Percentiles rank a stretch among this genome's conserved stretches.
Evolutionary conservation across 2,113 vertebrate genomes (phyloP).

Genomic region (Brachirus orientalis): DNA sequence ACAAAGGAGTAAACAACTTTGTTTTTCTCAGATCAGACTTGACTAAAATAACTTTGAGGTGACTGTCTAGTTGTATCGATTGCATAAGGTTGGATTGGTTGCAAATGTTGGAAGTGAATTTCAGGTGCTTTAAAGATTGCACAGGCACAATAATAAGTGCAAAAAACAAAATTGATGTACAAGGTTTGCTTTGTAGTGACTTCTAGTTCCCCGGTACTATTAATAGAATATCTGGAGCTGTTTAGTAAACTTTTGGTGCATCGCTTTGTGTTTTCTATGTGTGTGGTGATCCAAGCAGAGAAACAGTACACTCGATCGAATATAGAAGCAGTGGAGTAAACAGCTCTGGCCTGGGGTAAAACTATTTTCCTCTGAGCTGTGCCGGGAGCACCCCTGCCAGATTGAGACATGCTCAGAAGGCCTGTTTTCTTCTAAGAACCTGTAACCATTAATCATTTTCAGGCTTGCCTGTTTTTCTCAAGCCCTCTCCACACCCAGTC

Average conservation of each 20-base stretch:
- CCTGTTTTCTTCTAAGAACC: conserved; percentile 83
- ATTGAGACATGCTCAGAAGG: conserved; percentile 76
- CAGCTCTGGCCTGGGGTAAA: conserved; percentile 35
- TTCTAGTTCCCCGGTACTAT: neutral
- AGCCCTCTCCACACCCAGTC: conserved; percentile 75
- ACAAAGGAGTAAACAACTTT: conserved; percentile 78
- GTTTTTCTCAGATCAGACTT: conserved; percentile 59
- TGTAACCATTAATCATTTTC: conserved; percentile 83
- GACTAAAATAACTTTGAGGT: neutral
- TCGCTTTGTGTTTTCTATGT: conserved; percentile 25
- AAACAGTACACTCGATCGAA: conserved; percentile 20
- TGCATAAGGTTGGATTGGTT: no score
- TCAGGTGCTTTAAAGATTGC: neutral
- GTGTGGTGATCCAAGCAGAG: neutral
- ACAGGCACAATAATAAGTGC: neutral
- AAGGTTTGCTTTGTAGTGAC: neutral
- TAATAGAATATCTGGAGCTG: neutral
- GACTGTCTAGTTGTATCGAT: neutral
- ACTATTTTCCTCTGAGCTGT: conserved; percentile 51
- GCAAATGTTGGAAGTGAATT: neutral
- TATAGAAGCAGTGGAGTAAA: conserved; percentile 41
- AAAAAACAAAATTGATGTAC: neutral
- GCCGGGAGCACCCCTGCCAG: conserved; percentile 32
- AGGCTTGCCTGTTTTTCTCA: conserved; percentile 59
- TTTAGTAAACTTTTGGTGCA: conserved; percentile 17